Base-by-base conservation (phyloP, 2,113 vertebrate genomes). In the Corynorhinus townsendii region DNA sequence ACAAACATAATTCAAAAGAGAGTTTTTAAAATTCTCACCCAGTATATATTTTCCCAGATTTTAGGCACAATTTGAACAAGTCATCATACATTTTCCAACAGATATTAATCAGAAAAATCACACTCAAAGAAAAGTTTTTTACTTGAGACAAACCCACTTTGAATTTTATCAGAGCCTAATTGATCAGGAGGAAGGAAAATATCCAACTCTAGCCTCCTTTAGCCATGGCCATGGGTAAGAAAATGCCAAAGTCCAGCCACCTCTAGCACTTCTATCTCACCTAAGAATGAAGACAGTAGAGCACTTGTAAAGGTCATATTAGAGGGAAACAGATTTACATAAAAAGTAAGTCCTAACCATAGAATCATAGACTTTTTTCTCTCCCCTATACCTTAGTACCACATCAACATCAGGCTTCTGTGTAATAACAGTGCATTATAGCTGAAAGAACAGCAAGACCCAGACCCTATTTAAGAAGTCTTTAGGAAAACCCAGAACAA, bases 21-120 rank as follows among this genome's bases (percentile, higher is more conserved):
- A 33, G 10, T 79, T 89, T 73, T 81, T 87, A 71, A 97, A 97
- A 9, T 87, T 87, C 11, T 90, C n/a, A 77, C 14, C 40, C n/a
- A 66, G 15, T 80, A 66, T 43, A 52, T 86, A 68, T 52, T 81
- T 79, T 17, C 12, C 26, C 43, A 93, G 14, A 89, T 86, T 91
- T 94, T 66, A 75, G 73, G 35, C 3, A 93, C 33, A 85, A 77
- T 49, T 80, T 87, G 33, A 83, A 89, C 30, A 93, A 89, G 17
- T 76, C 66, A 0, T 20, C 38, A 80, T 40, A 59, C 9, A 8
- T 93, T 87, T 90, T 40, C 35, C 11, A 40, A 5, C 1, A 95
- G 35, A 54, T 30, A 93, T 73, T 66, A 89, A 93, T 73, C 59
- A 89, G 11, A 77, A 45, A 89, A 93, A 76, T 38, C 12, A 93